Percentiles rank a stretch among this genome's conserved stretches.
Evolutionary conservation across 2,888 invertebrate genomes (phyloP).

Genomic region (Pandemis corylana): DNA sequence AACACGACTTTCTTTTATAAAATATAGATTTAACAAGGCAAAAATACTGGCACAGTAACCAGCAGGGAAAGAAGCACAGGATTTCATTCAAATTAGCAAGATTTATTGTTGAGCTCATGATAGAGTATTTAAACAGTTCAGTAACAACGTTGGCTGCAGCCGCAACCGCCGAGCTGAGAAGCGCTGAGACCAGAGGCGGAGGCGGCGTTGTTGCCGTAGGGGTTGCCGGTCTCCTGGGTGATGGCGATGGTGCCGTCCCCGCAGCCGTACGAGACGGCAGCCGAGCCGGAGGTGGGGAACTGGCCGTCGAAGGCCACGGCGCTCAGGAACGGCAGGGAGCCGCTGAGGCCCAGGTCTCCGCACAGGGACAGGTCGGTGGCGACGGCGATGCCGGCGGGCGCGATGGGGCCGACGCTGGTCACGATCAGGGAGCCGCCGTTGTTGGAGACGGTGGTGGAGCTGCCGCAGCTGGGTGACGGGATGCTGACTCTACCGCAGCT

Average conservation of each 20-base stretch:
- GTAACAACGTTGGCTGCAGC: background rate
- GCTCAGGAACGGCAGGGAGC: constrained; percentile 29
- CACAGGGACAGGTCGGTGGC: constrained; percentile 43
- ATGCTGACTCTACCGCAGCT: constrained; percentile 46
- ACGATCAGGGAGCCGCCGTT: constrained; percentile 39
- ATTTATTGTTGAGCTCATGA: background rate
- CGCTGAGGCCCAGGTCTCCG: constrained; percentile 6
- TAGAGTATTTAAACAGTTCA: background rate
- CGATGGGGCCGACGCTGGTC: constrained; percentile 47
- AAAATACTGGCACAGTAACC: too few species aligned
- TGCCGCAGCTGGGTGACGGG: constrained; percentile 31
- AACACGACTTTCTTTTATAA: too few species aligned
- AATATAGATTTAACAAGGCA: too few species aligned
- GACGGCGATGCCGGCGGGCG: constrained; percentile 46
- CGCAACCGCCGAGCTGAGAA: background rate
- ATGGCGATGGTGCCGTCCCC: constrained; percentile 29
- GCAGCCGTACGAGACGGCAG: constrained; percentile 26
- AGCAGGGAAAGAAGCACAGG: constrained; percentile 19
- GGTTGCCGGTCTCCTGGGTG: constrained; percentile 27
- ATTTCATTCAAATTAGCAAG: background rate
- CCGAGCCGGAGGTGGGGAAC: constrained; percentile 18
- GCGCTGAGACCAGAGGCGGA: background rate
- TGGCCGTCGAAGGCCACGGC: constrained; percentile 9
- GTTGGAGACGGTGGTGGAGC: constrained; percentile 10
- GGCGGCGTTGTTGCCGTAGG: constrained; percentile 18